Evolutionary conservation across 2,888 invertebrate species (phyloP).

Genomic region (Agrotis segetum): DNA sequence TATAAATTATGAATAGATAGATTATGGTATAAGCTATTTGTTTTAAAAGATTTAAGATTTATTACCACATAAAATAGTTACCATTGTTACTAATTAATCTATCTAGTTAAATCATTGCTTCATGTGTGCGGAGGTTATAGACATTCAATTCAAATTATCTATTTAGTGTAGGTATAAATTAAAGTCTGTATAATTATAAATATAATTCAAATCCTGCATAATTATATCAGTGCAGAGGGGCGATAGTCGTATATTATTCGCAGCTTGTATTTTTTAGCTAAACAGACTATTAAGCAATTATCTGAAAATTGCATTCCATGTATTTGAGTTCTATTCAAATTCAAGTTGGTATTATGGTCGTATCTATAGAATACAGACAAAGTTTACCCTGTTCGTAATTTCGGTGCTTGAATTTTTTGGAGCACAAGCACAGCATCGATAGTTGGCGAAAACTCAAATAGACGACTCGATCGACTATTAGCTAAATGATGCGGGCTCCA

Average conservation of each 20-base stretch:
- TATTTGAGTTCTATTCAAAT: not conserved
- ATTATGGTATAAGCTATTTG: not conserved
- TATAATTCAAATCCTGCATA: not conserved
- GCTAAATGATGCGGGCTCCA: no score
- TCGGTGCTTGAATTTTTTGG: not conserved
- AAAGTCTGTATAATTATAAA: not conserved
- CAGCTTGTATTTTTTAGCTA: no score
- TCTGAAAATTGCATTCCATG: not conserved
- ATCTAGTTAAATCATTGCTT: not conserved
- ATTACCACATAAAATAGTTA: slow-evolving; percentile 21
- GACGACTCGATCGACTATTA: no score
- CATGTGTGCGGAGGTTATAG: not conserved
- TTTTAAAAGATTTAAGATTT: slow-evolving; percentile 22
- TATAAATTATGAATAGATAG: not conserved
- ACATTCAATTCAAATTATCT: not conserved
- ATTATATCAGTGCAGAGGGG: not conserved
- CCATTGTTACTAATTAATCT: slow-evolving; percentile 16
- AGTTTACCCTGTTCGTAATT: not conserved
- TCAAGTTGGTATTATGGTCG: not conserved
- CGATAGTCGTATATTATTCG: not conserved
- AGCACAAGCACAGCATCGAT: not conserved
- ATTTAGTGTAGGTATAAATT: no score
- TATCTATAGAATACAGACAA: not conserved
- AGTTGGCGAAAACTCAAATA: no score
- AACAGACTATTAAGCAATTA: not conserved